These are phyloP conservation scores for Dinothrombium tinctorium DNA, from an alignment of 1,140 invertebrate species.

Conservation along the genomic window DNA sequence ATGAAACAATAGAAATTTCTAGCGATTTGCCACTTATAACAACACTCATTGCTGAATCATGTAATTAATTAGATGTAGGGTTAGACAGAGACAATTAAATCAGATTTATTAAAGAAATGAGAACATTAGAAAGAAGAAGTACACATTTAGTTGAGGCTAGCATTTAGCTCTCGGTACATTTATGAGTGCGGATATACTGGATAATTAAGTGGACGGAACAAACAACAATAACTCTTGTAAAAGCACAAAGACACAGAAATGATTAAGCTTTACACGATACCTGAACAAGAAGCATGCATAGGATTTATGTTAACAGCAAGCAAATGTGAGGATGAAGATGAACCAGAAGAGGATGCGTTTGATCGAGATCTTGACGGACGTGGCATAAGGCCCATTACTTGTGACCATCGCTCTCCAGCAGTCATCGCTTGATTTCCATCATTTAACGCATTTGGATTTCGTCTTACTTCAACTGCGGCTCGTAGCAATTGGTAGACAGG, in stretches of 20 bases:
- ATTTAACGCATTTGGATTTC: slow-evolving; percentile 1
- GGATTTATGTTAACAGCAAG: slow-evolving; percentile 10
- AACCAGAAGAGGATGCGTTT: slow-evolving; percentile 13
- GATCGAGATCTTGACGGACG: slow-evolving; percentile 13
- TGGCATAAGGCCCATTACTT: background rate
- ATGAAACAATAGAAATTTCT: no score
- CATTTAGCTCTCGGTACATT: background rate
- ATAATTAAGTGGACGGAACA: background rate
- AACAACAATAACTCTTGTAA: background rate
- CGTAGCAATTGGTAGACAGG: slow-evolving; percentile 76
- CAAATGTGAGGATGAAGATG: slow-evolving; percentile 15
- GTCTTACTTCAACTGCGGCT: slow-evolving; percentile 51
- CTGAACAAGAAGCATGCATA: slow-evolving; percentile 5
- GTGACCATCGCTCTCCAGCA: background rate
- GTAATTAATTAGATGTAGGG: no score
- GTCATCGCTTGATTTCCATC: slow-evolving; percentile 4
- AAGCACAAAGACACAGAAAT: background rate
- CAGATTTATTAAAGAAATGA: no score
- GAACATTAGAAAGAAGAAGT: background rate
- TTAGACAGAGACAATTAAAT: no score
- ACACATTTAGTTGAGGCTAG: background rate
- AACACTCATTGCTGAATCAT: no score
- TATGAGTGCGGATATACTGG: background rate
- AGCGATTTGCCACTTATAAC: no score
- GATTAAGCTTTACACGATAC: background rate